These are phyloP conservation scores for Noctilio leporinus DNA, from an alignment of 2,113 vertebrate genomes.

Conservation along the genomic window DNA sequence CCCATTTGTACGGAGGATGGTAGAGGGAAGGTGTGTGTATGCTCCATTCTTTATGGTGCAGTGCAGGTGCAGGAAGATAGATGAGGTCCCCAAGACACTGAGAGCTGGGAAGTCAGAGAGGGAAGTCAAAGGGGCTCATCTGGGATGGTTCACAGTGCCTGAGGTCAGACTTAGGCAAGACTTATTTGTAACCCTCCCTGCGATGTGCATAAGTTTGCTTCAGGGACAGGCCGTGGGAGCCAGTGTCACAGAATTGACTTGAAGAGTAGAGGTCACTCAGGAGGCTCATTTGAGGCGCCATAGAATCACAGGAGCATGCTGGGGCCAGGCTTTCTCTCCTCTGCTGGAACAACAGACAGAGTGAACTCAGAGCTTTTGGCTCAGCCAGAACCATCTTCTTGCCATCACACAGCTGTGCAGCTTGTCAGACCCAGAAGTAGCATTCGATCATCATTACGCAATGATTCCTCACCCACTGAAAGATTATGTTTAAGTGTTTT, in stretches of 20 bases:
- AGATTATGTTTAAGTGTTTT: slow-evolving; percentile 47
- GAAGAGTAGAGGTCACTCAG: not conserved
- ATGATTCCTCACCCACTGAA: slow-evolving; percentile 12
- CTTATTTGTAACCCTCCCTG: not conserved
- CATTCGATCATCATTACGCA: slow-evolving; percentile 48
- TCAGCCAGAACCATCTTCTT: not conserved
- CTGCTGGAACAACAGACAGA: not conserved
- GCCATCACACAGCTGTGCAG: slow-evolving; percentile 31
- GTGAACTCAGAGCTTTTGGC: not conserved
- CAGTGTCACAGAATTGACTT: not conserved
- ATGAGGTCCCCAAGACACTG: not conserved
- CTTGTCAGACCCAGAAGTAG: slow-evolving; percentile 49
- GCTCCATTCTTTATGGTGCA: not conserved
- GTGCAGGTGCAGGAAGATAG: not conserved
- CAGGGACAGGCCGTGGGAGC: not conserved
- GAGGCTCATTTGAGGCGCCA: not conserved
- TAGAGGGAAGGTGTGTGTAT: not conserved
- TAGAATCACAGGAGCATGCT: not conserved
- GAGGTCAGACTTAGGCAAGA: not conserved
- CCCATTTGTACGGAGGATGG: not conserved
- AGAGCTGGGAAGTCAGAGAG: not conserved
- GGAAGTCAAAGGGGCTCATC: not conserved
- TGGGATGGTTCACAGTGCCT: not conserved
- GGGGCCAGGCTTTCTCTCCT: not conserved
- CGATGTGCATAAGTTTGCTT: not conserved